Conservation (phyloP, 2,113 vertebrate genomes). For the Myrmophylax atrothorax region DNA sequence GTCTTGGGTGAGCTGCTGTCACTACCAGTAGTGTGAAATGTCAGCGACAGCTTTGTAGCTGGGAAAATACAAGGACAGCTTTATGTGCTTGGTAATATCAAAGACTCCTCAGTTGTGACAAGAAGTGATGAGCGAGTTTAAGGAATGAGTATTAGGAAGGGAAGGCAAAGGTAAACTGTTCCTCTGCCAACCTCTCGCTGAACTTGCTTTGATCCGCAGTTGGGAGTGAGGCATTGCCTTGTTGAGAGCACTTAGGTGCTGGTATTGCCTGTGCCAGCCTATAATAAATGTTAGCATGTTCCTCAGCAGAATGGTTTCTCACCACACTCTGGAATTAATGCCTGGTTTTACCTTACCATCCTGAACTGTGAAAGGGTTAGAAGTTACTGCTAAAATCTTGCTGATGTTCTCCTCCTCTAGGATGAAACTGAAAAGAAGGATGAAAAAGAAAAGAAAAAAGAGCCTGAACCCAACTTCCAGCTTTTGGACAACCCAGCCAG, state of each 20-base stretch:
- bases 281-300: neutral
- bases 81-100: neutral
- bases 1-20: neutral
- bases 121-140: neutral
- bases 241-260: neutral
- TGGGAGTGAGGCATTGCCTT: neutral
- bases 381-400: neutral
- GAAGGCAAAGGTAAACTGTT: neutral
- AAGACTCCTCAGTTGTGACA: neutral
- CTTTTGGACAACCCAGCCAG: slow-evolving; percentile 95
- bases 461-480: slow-evolving; percentile 94
- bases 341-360: neutral
- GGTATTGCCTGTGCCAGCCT: neutral
- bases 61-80: neutral
- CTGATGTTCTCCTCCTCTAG: slow-evolving; percentile 14
- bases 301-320: neutral
- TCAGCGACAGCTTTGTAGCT: neutral
- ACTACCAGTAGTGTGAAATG: neutral
- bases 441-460: slow-evolving; percentile 97
- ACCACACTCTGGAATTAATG: neutral
- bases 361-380: neutral
- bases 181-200: neutral
- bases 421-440: slow-evolving; percentile 89
- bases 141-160: neutral
- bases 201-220: neutral